Percentiles rank a stretch among this genome's conserved stretches.
These are phyloP conservation scores for Belonocnema kinseyi DNA, from an alignment of 1,140 invertebrate genomes.

Conservation along the genomic window DNA sequence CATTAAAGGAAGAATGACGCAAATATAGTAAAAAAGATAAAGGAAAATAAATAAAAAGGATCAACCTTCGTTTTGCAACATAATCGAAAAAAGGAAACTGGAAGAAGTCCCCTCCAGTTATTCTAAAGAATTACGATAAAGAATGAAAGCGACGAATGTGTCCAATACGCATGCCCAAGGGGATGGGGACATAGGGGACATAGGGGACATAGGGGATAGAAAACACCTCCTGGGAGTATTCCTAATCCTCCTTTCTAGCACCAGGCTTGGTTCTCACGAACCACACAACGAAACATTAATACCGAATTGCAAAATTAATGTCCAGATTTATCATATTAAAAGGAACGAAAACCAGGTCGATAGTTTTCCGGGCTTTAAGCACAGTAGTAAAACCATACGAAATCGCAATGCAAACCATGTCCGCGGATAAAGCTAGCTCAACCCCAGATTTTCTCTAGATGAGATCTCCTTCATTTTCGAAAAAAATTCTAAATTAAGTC, in stretches of 20 bases:
- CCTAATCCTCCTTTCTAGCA: background rate
- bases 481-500: background rate
- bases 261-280: background rate
- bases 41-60: too few relatives aligned
- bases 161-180: too few relatives aligned
- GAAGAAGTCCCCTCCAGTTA: too few relatives aligned
- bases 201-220: background rate
- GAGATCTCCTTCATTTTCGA: background rate
- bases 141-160: too few relatives aligned
- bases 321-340: conserved; percentile 6
- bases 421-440: conserved; percentile 4
- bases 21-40: too few relatives aligned
- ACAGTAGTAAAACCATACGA: conserved; percentile 9
- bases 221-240: background rate
- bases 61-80: too few relatives aligned
- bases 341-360: conserved; percentile 3
- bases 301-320: conserved; percentile 6
- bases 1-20: too few relatives aligned
- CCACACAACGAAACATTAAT: background rate
- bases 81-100: too few relatives aligned
- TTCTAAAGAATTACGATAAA: too few relatives aligned
- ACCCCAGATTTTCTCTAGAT: conserved; percentile 1
- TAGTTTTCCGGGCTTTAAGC: conserved; percentile 7
- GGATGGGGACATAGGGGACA: too few relatives aligned
- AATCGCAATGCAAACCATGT: conserved; percentile 11